These are phyloP conservation scores for Odontomachus brunneus DNA, from an alignment of 1,140 invertebrate genomes.

Conservation along the genomic window DNA sequence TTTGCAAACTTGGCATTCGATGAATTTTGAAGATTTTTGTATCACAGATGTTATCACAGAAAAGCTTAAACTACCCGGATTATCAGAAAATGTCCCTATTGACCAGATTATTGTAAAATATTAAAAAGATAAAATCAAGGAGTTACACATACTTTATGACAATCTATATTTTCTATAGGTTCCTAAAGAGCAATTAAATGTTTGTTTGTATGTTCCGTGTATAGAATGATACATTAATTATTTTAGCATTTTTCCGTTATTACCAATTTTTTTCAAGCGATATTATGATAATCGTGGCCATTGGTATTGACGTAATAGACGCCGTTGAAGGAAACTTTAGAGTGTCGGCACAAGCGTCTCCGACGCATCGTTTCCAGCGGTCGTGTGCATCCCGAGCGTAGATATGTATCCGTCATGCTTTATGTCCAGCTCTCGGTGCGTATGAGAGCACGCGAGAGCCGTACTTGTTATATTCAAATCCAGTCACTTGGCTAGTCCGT, in stretches of 20 bases:
- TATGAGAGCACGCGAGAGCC: constrained; percentile 70
- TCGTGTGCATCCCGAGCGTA: constrained; percentile 60
- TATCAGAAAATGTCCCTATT: too few species aligned
- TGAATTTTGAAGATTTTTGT: too few species aligned
- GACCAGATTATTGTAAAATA: too few species aligned
- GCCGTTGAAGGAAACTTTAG: background rate
- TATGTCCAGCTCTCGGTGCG: constrained; percentile 75
- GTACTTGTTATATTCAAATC: constrained; percentile 84
- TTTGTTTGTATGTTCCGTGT: too few species aligned
- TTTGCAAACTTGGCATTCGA: background rate
- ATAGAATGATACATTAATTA: too few species aligned
- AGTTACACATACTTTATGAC: too few species aligned
- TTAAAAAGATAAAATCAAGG: too few species aligned
- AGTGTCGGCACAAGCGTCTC: constrained; percentile 43
- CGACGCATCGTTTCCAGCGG: constrained; percentile 49
- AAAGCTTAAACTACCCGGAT: too few species aligned
- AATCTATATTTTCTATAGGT: too few species aligned
- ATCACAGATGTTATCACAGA: too few species aligned
- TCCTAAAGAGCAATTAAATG: too few species aligned
- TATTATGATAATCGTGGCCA: background rate
- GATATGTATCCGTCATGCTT: constrained; percentile 82
- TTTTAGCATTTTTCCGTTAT: background rate
- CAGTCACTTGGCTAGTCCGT: constrained; percentile 81
- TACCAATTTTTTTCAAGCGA: background rate
- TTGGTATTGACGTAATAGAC: background rate